A percentile compares a stretch with the other conserved stretches of the same genome.
Evolutionary conservation across 2,113 vertebrate genomes (phyloP).

Genomic region (Labrus mixtus): DNA sequence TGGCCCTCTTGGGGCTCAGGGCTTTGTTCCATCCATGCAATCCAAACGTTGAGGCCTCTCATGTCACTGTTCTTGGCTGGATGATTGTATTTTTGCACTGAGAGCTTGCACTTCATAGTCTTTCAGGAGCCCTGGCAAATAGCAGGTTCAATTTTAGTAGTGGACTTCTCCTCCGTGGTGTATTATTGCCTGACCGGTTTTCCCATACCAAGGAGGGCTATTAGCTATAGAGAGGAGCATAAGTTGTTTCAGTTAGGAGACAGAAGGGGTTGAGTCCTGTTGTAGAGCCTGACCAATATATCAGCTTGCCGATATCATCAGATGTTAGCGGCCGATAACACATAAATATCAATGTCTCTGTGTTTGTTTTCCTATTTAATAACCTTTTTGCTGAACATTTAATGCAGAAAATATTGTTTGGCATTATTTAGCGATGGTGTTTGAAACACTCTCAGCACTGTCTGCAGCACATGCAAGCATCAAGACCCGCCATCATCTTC

Average conservation of each 20-base stretch:
- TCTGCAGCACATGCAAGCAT: no score
- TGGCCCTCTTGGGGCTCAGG: slow-evolving; percentile 47
- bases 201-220: slow-evolving; percentile 47
- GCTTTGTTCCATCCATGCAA: slow-evolving; percentile 60
- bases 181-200: slow-evolving; percentile 45
- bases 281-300: slow-evolving; percentile 9
- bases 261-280: slow-evolving; percentile 34
- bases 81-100: slow-evolving; percentile 63
- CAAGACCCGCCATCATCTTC: no score
- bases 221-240: slow-evolving; percentile 35
- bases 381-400: no score
- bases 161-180: slow-evolving; percentile 33
- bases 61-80: slow-evolving; percentile 55
- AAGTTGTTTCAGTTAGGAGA: slow-evolving; percentile 31
- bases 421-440: no score
- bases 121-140: slow-evolving; percentile 65
- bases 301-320: not conserved
- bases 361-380: no score
- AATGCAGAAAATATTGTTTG: no score
- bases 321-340: no score
- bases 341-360: no score
- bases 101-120: slow-evolving; percentile 62
- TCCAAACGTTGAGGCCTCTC: slow-evolving; percentile 58
- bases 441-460: no score
- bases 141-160: slow-evolving; percentile 59